phyloP scores from a whole-genome alignment of 2,797 vertebrate species.

The Coreius guichenoti region DNA sequence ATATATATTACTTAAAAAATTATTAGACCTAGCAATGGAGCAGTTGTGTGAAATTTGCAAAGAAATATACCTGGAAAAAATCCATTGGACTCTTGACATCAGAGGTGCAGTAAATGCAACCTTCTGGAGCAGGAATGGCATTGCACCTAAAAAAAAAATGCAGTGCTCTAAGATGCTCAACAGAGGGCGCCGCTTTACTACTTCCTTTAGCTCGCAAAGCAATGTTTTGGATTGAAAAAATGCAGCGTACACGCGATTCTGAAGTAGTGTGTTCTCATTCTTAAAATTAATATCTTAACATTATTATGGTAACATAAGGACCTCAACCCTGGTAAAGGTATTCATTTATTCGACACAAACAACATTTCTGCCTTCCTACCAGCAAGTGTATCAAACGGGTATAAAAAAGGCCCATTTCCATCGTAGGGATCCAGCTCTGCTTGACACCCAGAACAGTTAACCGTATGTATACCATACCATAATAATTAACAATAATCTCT shows the following conservation, averaged over 20 bases:
- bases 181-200: constrained; percentile 46
- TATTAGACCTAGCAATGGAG: too few species aligned
- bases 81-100: not conserved
- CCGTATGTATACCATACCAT: not conserved
- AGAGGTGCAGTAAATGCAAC: not conserved
- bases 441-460: not conserved
- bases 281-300: not conserved
- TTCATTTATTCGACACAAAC: not conserved
- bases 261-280: not conserved
- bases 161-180: constrained; percentile 13
- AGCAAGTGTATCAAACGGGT: not conserved
- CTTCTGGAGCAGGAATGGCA: not conserved
- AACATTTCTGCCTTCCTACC: not conserved
- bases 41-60: not conserved
- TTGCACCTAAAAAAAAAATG: not conserved
- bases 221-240: not conserved
- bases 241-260: not conserved
- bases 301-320: not conserved
- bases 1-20: too few species aligned
- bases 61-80: not conserved
- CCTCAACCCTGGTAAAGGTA: not conserved
- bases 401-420: not conserved
- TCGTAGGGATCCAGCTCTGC: not conserved
- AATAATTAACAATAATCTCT: not conserved
- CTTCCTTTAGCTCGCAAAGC: not conserved